Conservation (phyloP, 1,140 invertebrate genomes). For the Neodiprion lecontei region DNA sequence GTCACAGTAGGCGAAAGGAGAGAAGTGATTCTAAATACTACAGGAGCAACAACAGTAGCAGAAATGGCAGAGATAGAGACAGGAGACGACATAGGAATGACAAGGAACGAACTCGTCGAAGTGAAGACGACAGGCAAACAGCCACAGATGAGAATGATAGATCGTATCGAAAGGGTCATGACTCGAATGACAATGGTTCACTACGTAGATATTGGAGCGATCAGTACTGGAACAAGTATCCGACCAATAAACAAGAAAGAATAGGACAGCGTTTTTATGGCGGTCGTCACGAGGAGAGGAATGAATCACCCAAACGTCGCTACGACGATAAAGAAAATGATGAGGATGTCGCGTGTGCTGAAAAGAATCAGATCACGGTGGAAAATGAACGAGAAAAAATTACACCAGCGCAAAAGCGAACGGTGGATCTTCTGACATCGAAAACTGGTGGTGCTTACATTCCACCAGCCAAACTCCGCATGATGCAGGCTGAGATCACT, state of each 20-base stretch:
- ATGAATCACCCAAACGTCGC: neutral
- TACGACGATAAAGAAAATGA: neutral
- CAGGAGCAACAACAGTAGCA: neutral
- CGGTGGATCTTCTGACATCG: conserved; percentile 79
- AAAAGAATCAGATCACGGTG: neutral
- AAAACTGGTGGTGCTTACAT: conserved; percentile 97
- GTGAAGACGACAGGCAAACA: neutral
- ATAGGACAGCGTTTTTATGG: neutral
- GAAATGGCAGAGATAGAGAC: neutral
- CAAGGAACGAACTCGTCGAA: neutral
- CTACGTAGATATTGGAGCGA: neutral
- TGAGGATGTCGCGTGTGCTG: too few relatives aligned
- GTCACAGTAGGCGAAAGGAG: neutral
- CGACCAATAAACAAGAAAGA: neutral
- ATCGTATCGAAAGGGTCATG: neutral
- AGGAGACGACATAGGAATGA: neutral
- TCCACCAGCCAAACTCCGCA: conserved; percentile 91
- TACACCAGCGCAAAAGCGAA: conserved; percentile 62
- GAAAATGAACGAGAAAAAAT: conserved; percentile 21
- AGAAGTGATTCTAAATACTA: neutral
- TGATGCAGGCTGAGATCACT: conserved; percentile 94
- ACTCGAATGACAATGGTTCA: neutral
- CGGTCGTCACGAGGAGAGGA: neutral
- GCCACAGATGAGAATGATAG: neutral
- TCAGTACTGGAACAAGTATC: conserved; percentile 1